Evolutionary conservation across 2,113 vertebrate species (phyloP), one percentile per base, ranked within the genome.

Genomic region (Ibidorhyncha struthersii): DNA sequence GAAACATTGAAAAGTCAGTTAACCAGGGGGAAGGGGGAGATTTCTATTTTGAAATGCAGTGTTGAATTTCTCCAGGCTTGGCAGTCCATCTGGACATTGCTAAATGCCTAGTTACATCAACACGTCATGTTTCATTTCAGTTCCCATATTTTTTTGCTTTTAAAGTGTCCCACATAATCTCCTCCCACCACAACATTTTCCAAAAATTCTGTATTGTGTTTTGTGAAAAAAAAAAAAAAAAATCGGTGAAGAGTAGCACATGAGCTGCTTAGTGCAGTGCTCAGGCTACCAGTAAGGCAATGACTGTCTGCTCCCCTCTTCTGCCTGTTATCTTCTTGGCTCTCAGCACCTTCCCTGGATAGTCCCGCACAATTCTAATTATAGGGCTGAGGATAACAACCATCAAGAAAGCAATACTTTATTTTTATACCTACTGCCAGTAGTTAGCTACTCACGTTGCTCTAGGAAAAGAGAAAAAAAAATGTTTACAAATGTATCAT

Each of bases 401-500:
- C 10, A 88, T 40, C 65, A 91, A 43, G 61, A 97, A 96, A 85
- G 32, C 10, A 34, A 78, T 88, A 69, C 13, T 95, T 96, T 93
- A 87, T 84, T 96, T 97, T 96, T 90, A 78, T 89, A 77, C 41
- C 61, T 89, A 40, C 79, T 96, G 66, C 53, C 92, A 52, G 49
- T 82, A 87, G 61, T 90, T 86, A 79, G 72, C 83, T 90, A 76
- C 53, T 93, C 41, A 26, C 0, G 1, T 81, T n/a, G 77, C 74
- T 84, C 83, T 45, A 76, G 63, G 40, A 82, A 82, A 65, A 77
- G 15, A 27, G 18, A 9, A 49, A 43, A 72, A 90, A 89, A 62
- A 29, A 22, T 97, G 82, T 96, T 97, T 97, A 96, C 78, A 96
- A 96, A 95, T 82, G 73, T 89, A 82, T 94, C 87, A 79, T 97